These are phyloP conservation scores for Chaetops frenatus DNA, from an alignment of 2,113 vertebrate genomes.

Conservation along the genomic window DNA sequence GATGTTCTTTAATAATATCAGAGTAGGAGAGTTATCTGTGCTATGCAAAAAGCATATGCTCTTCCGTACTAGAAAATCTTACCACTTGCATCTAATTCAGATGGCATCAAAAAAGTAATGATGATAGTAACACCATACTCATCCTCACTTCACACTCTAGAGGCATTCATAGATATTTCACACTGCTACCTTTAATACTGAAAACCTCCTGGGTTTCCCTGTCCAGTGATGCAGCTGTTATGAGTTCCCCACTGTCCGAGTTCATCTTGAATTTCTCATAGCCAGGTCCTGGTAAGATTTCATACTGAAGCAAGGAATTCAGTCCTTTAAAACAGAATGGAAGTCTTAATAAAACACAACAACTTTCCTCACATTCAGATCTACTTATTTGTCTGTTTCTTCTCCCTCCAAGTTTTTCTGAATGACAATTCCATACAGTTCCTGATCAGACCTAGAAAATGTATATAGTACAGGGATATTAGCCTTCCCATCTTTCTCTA, in stretches of 20 bases:
- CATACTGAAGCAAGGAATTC: constrained; percentile 83
- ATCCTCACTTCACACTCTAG: not conserved
- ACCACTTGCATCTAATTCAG: not conserved
- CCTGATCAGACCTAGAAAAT: not conserved
- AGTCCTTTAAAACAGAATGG: constrained; percentile 69
- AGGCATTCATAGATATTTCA: not conserved
- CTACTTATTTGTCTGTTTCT: not conserved
- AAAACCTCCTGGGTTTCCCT: constrained; percentile 80
- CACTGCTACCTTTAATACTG: constrained; percentile 79
- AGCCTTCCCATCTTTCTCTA: not conserved
- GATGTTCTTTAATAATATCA: not conserved
- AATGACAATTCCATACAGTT: not conserved
- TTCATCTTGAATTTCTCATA: constrained; percentile 83
- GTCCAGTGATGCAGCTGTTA: constrained; percentile 78
- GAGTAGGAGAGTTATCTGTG: not conserved
- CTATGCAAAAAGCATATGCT: not conserved
- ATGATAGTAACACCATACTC: not conserved
- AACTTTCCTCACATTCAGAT: not conserved
- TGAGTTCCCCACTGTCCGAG: constrained; percentile 76
- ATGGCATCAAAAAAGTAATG: not conserved
- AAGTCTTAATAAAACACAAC: not conserved
- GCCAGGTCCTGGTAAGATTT: constrained; percentile 81
- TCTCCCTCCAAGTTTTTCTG: constrained; percentile 6
- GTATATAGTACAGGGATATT: not conserved
- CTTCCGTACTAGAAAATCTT: not conserved